Evolutionary conservation across 2,888 invertebrate species (phyloP).

Genomic region (Hydrotaea cyrtoneurina): DNA sequence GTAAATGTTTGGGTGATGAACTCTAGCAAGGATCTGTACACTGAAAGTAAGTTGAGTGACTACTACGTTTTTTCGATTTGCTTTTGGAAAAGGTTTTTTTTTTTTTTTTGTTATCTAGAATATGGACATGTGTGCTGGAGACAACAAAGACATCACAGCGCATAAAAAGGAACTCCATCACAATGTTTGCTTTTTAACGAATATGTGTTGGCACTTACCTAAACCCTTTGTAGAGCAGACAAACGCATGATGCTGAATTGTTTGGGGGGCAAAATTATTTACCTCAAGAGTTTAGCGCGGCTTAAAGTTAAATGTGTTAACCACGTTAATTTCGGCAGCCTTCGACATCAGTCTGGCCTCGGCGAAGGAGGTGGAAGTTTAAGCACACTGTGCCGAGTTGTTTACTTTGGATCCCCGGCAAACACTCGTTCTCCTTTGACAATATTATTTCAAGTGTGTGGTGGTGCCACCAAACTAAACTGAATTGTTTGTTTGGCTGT

Average conservation of each 20-base stretch:
- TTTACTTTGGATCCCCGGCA: constrained; percentile 5
- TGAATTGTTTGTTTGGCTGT: constrained; percentile 56
- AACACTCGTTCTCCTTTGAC: constrained; percentile 68
- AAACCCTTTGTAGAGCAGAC: not conserved
- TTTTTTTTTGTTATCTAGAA: no score
- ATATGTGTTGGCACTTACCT: not conserved
- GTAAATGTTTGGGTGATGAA: constrained; percentile 6
- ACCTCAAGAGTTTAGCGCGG: constrained; percentile 72
- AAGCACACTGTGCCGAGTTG: not conserved
- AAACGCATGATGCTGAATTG: constrained; percentile 44
- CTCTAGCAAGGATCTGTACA: not conserved
- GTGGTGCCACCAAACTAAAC: constrained; percentile 39
- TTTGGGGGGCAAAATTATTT: constrained; percentile 64
- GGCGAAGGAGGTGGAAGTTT: not conserved
- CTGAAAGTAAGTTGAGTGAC: constrained; percentile 30
- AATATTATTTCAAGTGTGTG: constrained; percentile 69
- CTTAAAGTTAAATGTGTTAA: constrained; percentile 60
- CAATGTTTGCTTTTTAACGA: constrained; percentile 65
- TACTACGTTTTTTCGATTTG: constrained; percentile 30
- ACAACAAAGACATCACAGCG: constrained; percentile 55
- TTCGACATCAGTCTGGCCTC: not conserved
- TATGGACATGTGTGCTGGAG: constrained; percentile 32
- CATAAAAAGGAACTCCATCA: constrained; percentile 58
- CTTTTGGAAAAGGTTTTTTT: constrained; percentile 3
- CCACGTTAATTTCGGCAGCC: not conserved